A percentile compares a stretch with the other conserved stretches of the same genome.
Evolutionary conservation across 2,797 vertebrate species (phyloP).

Genomic region (Hephaestus fuliginosus): DNA sequence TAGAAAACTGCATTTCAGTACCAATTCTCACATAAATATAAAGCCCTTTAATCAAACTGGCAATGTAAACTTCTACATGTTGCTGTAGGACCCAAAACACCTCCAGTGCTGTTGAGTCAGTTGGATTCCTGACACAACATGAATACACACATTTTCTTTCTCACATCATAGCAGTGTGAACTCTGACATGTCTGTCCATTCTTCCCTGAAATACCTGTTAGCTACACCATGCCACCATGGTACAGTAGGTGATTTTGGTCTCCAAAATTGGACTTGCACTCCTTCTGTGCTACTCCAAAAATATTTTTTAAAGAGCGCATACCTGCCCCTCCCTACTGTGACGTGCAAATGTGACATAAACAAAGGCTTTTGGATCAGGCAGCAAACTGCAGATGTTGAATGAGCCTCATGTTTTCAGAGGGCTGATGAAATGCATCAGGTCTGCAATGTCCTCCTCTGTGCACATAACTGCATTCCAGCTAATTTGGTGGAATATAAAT

Average conservation of each 20-base stretch:
- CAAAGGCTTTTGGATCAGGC: neutral
- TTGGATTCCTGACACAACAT: neutral
- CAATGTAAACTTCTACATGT: neutral
- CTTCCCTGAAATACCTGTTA: neutral
- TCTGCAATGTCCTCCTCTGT: neutral
- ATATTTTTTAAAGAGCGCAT: neutral
- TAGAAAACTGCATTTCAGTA: neutral
- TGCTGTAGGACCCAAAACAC: neutral
- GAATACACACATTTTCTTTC: neutral
- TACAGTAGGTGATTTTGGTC: neutral
- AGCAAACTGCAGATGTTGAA: neutral
- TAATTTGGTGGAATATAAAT: conserved; percentile 20
- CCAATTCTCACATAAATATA: neutral
- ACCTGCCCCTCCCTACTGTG: neutral
- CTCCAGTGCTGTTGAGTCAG: neutral
- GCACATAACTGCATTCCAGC: neutral
- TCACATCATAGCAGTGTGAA: neutral
- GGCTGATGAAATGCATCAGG: neutral
- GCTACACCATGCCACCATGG: too few relatives aligned
- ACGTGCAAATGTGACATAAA: neutral
- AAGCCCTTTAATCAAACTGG: neutral
- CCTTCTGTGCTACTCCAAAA: neutral
- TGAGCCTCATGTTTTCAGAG: neutral
- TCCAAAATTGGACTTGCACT: neutral
- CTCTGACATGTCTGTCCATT: neutral